phyloP scores from a whole-genome alignment of 1,140 invertebrate species.

The Trichogramma pretiosum region DNA sequence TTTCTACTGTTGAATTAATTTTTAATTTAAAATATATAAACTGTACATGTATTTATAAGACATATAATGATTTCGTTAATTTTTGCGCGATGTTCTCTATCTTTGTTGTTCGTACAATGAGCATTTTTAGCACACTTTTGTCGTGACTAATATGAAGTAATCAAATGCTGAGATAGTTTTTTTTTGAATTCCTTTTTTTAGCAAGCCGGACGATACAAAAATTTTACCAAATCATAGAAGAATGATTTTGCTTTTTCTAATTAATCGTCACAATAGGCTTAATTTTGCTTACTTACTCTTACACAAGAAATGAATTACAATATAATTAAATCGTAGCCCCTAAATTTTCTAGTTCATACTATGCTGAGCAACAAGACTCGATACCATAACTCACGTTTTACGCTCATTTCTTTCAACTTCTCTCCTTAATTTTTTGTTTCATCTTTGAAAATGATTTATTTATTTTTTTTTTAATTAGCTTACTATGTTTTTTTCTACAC shows the following conservation, averaged over 20 bases:
- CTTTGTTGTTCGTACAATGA: too few relatives aligned
- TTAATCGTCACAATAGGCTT: constrained; percentile 4
- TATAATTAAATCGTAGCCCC: constrained; percentile 26
- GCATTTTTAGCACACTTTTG: too few relatives aligned
- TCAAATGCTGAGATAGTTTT: too few relatives aligned
- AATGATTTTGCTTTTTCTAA: too few relatives aligned
- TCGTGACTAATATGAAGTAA: too few relatives aligned
- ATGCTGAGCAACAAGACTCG: constrained; percentile 23
- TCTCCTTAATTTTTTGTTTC: constrained; percentile 1
- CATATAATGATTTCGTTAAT: constrained; percentile 26
- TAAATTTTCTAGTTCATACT: constrained; percentile 38
- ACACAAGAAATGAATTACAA: constrained; percentile 12
- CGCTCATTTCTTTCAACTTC: not conserved
- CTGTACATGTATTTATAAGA: constrained; percentile 43
- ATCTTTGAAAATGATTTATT: too few relatives aligned
- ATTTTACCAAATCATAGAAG: too few relatives aligned
- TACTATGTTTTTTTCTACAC: too few relatives aligned
- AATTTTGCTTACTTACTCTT: constrained; percentile 11
- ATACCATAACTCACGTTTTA: constrained; percentile 6
- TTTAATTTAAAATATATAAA: constrained; percentile 50
- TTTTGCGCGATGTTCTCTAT: constrained; percentile 9
- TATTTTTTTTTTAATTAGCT: too few relatives aligned
- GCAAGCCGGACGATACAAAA: too few relatives aligned
- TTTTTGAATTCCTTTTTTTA: too few relatives aligned
- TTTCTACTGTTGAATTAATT: constrained; percentile 35